phyloP scores from a whole-genome alignment of 2,113 vertebrate genomes.

The Toxotes chatareus region DNA sequence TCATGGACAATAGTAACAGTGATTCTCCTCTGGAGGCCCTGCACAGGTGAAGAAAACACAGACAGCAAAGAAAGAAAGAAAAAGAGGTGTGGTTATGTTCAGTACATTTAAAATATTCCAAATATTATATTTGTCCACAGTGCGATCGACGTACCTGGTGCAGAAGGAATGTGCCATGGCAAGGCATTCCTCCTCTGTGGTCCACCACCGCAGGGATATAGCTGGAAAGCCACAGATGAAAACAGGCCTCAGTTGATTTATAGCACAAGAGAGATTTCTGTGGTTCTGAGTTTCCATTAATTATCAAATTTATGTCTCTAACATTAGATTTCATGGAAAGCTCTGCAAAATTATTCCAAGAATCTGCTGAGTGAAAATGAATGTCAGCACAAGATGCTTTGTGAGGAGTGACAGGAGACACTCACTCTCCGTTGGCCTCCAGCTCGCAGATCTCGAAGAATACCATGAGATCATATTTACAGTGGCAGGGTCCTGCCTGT shows the following conservation, averaged over 20 bases:
- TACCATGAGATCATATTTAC: conserved; percentile 97
- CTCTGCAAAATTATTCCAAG: background rate
- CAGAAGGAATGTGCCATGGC: conserved; percentile 95
- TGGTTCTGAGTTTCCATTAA: background rate
- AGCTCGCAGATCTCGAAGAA: conserved; percentile 99
- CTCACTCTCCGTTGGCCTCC: conserved; percentile 98
- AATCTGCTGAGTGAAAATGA: conserved; percentile 13
- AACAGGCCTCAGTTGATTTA: conserved; percentile 2
- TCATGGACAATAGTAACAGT: conserved; percentile 95
- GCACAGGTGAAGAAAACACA: conserved; percentile 21
- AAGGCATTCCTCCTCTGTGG: conserved; percentile 95
- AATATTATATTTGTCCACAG: background rate
- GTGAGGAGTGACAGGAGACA: conserved; percentile 38
- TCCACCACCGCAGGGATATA: conserved; percentile 97
- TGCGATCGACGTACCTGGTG: conserved; percentile 89
- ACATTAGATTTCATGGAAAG: background rate
- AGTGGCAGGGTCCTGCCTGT: conserved; percentile 91
- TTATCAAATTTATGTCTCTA: background rate
- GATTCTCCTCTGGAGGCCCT: conserved; percentile 98
- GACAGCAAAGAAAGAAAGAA: background rate
- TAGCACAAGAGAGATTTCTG: background rate
- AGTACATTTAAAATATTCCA: background rate
- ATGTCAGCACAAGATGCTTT: background rate
- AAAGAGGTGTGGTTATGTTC: background rate
- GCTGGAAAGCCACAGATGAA: conserved; percentile 75